phyloP scores from a whole-genome alignment of 2,113 vertebrate species.

The Argyrosomus japonicus region DNA sequence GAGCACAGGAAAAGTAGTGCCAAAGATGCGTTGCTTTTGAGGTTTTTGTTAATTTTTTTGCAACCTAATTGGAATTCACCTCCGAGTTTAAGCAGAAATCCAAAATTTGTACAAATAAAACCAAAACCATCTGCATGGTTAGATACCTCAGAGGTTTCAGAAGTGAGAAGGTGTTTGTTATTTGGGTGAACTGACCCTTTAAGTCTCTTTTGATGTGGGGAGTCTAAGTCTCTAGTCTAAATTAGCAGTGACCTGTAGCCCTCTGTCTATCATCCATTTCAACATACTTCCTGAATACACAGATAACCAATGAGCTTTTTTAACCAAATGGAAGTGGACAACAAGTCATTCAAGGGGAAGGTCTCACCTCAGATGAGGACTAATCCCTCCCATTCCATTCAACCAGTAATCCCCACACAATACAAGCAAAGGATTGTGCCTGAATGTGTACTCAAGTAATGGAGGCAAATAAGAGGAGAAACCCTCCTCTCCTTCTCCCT shows the following conservation, averaged over 20 bases:
- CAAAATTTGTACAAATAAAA: too few species aligned
- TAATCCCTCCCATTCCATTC: conserved; percentile 46
- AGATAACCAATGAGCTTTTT: background rate
- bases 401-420: conserved; percentile 71
- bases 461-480: conserved; percentile 43
- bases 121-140: background rate
- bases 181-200: conserved; percentile 5
- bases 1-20: background rate
- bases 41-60: background rate
- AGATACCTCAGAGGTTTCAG: background rate
- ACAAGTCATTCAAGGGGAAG: conserved; percentile 34
- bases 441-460: conserved; percentile 75
- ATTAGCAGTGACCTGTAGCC: background rate
- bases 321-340: conserved; percentile 26
- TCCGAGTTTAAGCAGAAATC: too few species aligned
- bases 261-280: background rate
- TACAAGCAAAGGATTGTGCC: conserved; percentile 56
- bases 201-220: background rate
- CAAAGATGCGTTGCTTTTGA: background rate
- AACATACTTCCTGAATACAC: background rate
- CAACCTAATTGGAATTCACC: too few species aligned
- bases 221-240: background rate
- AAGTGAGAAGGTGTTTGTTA: background rate
- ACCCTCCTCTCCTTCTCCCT: conserved; percentile 9
- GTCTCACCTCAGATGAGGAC: conserved; percentile 50